These are phyloP conservation scores for Dermatemys mawii DNA, from an alignment of 2,113 vertebrate genomes.

Conservation along the genomic window DNA sequence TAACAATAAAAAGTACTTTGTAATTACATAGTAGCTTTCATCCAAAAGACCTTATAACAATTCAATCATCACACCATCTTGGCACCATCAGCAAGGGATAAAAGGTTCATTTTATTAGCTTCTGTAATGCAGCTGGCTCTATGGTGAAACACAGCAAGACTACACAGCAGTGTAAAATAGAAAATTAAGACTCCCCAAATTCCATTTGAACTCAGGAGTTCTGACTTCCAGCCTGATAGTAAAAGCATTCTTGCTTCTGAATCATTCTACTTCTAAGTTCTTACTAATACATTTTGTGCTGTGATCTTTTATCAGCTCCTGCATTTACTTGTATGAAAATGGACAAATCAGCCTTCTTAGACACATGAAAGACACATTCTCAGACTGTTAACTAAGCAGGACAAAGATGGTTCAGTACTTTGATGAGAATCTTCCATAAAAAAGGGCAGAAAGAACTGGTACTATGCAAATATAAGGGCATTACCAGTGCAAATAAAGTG, in stretches of 20 bases:
- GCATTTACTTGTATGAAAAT: not conserved
- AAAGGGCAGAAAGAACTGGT: not conserved
- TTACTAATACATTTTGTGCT: not conserved
- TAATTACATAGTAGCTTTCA: not conserved
- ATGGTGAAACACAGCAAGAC: not conserved
- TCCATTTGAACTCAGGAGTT: not conserved
- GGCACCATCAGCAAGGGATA: not conserved
- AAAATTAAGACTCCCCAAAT: accelerated
- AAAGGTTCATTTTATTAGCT: not conserved
- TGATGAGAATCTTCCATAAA: not conserved
- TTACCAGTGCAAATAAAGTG: not conserved
- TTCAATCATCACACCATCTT: not conserved
- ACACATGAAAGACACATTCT: not conserved
- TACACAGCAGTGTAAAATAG: not conserved
- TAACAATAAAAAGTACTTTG: not conserved
- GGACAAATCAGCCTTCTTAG: not conserved
- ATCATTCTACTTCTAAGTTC: not conserved
- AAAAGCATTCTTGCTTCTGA: not conserved
- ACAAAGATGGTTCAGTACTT: not conserved
- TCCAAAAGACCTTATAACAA: not conserved
- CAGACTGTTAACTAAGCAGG: not conserved
- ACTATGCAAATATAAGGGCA: not conserved
- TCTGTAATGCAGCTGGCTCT: not conserved
- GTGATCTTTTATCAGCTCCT: not conserved
- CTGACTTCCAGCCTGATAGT: not conserved